Conservation (phyloP, 2,113 vertebrate genomes). For the Felis catus region F.catus_Fca126_mat1.0 CM031418.1:76807501-76808000, state of each 20-base stretch:
- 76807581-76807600: not conserved
- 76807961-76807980: not conserved
- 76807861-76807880: not conserved
- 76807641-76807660: not conserved
- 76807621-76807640: not conserved
- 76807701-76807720: not conserved
- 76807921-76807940: not conserved
- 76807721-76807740: not conserved
- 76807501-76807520: rapidly evolving
- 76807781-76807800: not conserved
- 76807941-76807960: not conserved
- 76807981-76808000: not conserved
- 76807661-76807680: not conserved
- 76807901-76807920: not conserved
- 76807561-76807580: not conserved
- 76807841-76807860: rapidly evolving
- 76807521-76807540: not conserved
- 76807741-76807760: not conserved
- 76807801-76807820: not conserved
- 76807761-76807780: not conserved
- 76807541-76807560: not conserved
- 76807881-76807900: not conserved
- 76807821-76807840: not conserved
- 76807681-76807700: not conserved
- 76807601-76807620: not conserved